Base-by-base conservation (phyloP, 2,113 vertebrate genomes). In the Dunckerocampus dactyliophorus region DNA sequence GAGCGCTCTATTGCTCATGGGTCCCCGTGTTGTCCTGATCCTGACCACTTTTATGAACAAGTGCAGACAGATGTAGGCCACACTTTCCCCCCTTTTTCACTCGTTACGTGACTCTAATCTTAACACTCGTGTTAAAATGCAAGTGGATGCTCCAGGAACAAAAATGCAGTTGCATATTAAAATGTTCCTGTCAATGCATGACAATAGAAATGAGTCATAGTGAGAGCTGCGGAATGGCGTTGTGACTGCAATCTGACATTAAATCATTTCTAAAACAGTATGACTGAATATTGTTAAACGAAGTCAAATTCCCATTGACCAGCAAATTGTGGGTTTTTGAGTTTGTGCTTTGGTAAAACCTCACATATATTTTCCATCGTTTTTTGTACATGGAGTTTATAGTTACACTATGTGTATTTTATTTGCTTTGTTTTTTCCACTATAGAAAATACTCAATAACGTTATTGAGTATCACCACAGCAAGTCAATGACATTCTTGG, bases 11-110 rank as follows among this genome's bases (percentile, higher is more conserved):
- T 49, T 70, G 37, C 62, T 58, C 62, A 24, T 57, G 60, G 66
- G 70, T 68, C 71, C 28, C 62, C 54, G 58, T 6, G 60, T 66
- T 67, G 74, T 77, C 76, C 68, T 76, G 37, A 67, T 63, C 51
- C 76, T 16, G 58, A 50, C 72, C 67, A 20, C 4, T 57, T 57
- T 69, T 52, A 59, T 49, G 71, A 78, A 71, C 74, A 63, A 62
- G 72, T 47, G 55, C 58, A 66, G 80, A 82, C 73, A 75, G 59
- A 79, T 77, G 69, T 80, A 58, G 67, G 74, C 51, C 77, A 57
- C 39, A 3, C 37, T 52, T 4, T 62, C 62, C 57, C 62, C 57
- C 19, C 60, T 76, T 67, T 71, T 47, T 37, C 52, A 51, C 65
- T 59, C 21, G n/a, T 62, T 65, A 24, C 16, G 47, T 2, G 28